These are phyloP conservation scores for Drosophila algonquin DNA, from an alignment of 2,888 invertebrate genomes.

Conservation along the genomic window DNA sequence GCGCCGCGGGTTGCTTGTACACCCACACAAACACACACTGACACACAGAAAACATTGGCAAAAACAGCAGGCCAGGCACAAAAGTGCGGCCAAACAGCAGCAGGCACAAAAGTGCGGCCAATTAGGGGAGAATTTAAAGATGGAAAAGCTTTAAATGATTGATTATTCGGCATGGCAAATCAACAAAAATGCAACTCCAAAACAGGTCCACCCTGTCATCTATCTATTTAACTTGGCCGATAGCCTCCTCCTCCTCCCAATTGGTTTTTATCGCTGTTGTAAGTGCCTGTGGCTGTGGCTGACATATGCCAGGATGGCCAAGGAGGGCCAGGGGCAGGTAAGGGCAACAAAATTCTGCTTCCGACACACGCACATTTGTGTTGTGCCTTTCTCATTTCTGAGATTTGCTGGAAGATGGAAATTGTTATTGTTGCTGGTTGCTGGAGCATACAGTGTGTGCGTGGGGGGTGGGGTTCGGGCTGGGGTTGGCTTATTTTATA, in stretches of 20 bases:
- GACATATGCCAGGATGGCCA: slow-evolving; percentile 35
- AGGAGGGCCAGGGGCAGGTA: neutral
- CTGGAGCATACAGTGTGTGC: slow-evolving; percentile 37
- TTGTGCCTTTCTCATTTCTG: slow-evolving; percentile 15
- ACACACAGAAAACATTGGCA: neutral
- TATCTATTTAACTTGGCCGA: slow-evolving; percentile 46
- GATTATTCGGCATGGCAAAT: slow-evolving; percentile 46
- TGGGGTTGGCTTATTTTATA: slow-evolving; percentile 64
- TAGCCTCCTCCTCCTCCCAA: neutral
- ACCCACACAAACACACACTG: slow-evolving; percentile 20
- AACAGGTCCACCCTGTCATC: slow-evolving; percentile 39
- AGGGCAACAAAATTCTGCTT: neutral
- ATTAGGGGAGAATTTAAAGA: slow-evolving; percentile 54
- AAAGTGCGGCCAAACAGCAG: neutral
- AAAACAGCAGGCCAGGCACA: too few species aligned
- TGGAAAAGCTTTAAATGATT: slow-evolving; percentile 59
- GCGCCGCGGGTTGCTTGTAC: slow-evolving; percentile 65
- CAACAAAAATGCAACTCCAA: neutral
- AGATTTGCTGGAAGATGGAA: slow-evolving; percentile 58
- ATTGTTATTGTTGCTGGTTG: slow-evolving; percentile 61
- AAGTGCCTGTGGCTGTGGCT: slow-evolving; percentile 51
- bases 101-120: slow-evolving; percentile 39
- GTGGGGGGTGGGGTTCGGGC: slow-evolving; percentile 26
- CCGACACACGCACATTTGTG: slow-evolving; percentile 18
- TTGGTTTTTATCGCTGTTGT: slow-evolving; percentile 26